Base-by-base conservation (phyloP, 1,140 invertebrate species). In the Diorhabda elongata region DNA sequence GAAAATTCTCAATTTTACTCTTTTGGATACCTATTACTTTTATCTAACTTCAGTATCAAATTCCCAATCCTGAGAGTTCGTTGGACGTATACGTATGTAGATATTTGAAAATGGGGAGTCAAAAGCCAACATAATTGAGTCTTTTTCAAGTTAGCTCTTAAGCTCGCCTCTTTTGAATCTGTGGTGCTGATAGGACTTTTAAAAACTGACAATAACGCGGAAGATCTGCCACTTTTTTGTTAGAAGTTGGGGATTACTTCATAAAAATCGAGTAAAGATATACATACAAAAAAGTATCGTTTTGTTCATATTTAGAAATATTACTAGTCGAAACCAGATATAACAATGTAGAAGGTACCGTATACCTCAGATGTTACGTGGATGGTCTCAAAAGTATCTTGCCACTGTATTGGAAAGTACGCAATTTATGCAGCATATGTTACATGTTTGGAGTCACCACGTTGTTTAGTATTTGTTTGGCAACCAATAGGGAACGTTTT, bases 81-180 rank as follows among this genome's bases (percentile, higher is more conserved):
- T 62, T 62, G 8, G 42, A 62, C 61, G n/a, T 44, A 44, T n/a
- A 42, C 26, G 58, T 26, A 59, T 59, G 42, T 62, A 52, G 47
- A 52, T 52, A n/a, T 62, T 62, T 11, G 61, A 62, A 52, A 52
- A 62, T 62, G 44, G 61, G 44, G 42, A 42, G 61, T 62, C 61
- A 62, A 62, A 62, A 62, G 61, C 44, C 61, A 43, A 43, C 43
- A 44, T 62, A 62, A 62, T 62, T 62, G 61, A 62, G 61, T 62
- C 7, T 62, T 62, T 62, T 62, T 62, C 61, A 44, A 62, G 44
- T 11, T 42, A 44, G 5, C 61, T 8, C 61, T 42, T 62, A 62
- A 62, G 61, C 61, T 44, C 43, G 43, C 44, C 61, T 62, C 43
- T 52, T 62, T 44, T 44, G 43, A 62, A 62, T 62, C 61, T 62